A percentile compares a stretch with the other conserved stretches of the same genome.
Evolutionary conservation across 1,140 invertebrate species (phyloP).

Genomic region (Paraescarpia echinospica): DNA sequence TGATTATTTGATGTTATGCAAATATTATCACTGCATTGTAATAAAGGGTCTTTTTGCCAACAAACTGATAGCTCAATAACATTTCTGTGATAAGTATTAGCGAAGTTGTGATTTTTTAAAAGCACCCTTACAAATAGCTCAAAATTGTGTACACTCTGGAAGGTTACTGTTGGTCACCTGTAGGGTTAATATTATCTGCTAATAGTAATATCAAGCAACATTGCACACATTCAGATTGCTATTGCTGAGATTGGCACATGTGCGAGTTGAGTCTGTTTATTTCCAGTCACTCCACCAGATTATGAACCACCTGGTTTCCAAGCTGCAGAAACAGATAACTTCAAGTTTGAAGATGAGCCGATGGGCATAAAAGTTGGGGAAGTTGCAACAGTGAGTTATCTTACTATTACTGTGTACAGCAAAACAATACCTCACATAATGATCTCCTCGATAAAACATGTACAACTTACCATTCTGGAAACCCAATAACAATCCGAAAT

Average conservation of each 20-base stretch:
- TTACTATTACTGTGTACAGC: neutral
- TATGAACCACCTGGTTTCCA: constrained; percentile 60
- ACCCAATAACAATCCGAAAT: neutral
- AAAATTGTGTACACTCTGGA: too few species aligned
- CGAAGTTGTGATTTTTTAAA: too few species aligned
- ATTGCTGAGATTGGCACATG: neutral
- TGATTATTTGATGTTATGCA: too few species aligned
- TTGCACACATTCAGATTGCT: neutral
- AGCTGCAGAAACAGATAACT: constrained; percentile 42
- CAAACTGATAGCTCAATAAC: too few species aligned
- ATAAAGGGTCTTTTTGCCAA: too few species aligned
- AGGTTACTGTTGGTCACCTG: too few species aligned
- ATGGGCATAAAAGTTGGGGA: constrained; percentile 56
- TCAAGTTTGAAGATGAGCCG: constrained; percentile 52
- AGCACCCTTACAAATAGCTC: too few species aligned
- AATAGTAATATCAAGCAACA: neutral
- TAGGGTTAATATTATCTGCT: too few species aligned
- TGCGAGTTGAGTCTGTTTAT: constrained; percentile 15
- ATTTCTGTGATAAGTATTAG: too few species aligned
- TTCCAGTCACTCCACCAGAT: constrained; percentile 55
- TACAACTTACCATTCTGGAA: neutral
- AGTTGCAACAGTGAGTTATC: constrained; percentile 52
- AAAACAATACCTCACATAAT: neutral
- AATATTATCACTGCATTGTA: too few species aligned
- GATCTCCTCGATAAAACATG: neutral